Base-by-base conservation (phyloP, 2,888 invertebrate genomes). In the Erpobdella octoculata region DNA sequence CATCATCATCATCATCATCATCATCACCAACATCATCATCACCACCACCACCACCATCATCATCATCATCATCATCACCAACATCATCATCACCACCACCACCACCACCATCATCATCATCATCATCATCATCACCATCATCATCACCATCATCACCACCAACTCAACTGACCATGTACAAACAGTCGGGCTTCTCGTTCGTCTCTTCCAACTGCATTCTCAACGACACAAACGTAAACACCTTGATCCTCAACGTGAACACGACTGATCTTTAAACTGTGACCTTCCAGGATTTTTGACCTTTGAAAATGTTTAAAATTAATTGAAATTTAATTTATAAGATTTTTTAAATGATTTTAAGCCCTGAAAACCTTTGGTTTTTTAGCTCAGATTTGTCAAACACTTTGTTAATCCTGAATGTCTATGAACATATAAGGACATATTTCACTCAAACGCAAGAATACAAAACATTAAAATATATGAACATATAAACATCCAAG, bases 141-240 rank as follows among this genome's bases (percentile, higher is more conserved):
- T 6, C 35, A 4, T 6, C 38, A 5, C 21, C 35, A n/a, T 15
- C 31, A 6, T 35, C 31, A 53, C 31, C n/a, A n/a, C n/a, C n/a
- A n/a, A n/a, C n/a, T n/a, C n/a, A n/a, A n/a, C 53, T 53, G 87
- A 95, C 94, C 92, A 81, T 93, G 89, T 62, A 95, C 91, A 73
- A 90, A 90, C 58, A 95, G 88, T 48, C 89, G 88, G 36, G 93
- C 93, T 79, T 89, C 89, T 15, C 91, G 90, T 68, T 89, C 88
- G 76, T 92, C 90, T 38, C 65, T 75, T 12, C 77, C 77, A n/a
- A 76, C 75, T 0, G 72, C 46, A 61, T 76, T 77, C 70, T 75
- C 76, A 2, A 74, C 76, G n/a, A 75, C 70, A 65, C 76, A 76
- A 65, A 74, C 72, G 71, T 76, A 76, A 15, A 58, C 67, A 21